Evolutionary conservation across 2,888 invertebrate genomes (phyloP), one percentile per base, ranked within the genome.

Genomic region (Tetranychus truncatus): DNA sequence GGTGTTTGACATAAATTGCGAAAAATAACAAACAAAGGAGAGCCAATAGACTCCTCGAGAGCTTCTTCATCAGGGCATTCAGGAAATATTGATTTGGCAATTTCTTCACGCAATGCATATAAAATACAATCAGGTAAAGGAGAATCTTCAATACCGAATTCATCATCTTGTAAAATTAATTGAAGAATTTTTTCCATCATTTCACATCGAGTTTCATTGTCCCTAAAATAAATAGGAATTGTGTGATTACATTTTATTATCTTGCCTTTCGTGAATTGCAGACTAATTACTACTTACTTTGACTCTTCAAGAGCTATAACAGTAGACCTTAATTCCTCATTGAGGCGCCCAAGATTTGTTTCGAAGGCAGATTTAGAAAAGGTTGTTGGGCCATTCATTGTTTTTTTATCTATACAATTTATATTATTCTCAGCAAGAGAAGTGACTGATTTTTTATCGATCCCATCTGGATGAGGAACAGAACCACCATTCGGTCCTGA

Each of bases 21-120:
- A 83, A 92, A 91, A 85, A 95, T 86, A 21, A 92, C 89, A 84
- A 93, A 95, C 79, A 95, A 83, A 75, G 92, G 92, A 65, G 88
- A 87, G 80, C 89, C 89, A 80, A 91, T 88, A 80, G 90, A 91
- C 81, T 90, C 90, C 79, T 88, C 87, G 77, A 91, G 85, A 9
- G 73, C 75, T 55, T 86, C 85, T 66, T 85, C 84, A 78, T 84
- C 84, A 3, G 83, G 79, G 75, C 83, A 83, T 75, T 82, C 80
- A 44, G 86, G 86, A 77, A 86, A 84, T 46, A 86, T 81, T 76
- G 82, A 83, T 75, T 80, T 81, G 77, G 81, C 82, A 76, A 86
- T 84, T 78, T 87, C 84, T 73, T 84, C 83, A 69, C 84, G 83
- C 44, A 86, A 82, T 75, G 87, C 85, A 78, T 84, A 84, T 79